Evolutionary conservation across 37 sponge, comb jelly and placozoan genomes (phyloP).

Genomic region (Eunapius fragilis): DNA sequence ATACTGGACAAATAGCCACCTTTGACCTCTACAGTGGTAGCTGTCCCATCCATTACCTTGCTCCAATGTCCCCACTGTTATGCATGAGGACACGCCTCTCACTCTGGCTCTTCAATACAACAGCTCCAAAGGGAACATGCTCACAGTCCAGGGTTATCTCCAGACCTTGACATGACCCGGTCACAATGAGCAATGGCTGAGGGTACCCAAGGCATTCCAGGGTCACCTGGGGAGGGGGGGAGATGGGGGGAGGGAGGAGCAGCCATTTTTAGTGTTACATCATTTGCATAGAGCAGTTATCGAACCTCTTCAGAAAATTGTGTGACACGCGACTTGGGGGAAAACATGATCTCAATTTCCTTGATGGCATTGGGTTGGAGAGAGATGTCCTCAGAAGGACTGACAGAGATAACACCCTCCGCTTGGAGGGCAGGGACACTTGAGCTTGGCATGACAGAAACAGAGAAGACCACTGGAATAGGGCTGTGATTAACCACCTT

Average conservation of each 20-base stretch:
- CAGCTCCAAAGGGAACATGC: conserved; percentile 92
- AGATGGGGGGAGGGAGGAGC: background rate
- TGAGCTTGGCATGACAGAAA: conserved; percentile 65
- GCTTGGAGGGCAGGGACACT: conserved; percentile 31
- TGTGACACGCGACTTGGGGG: conserved; percentile 73
- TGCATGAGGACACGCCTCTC: conserved; percentile 79
- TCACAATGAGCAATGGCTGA: conserved; percentile 86
- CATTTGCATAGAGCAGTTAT: background rate
- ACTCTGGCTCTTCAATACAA: conserved; percentile 83
- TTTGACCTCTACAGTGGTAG: no score
- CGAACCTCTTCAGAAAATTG: conserved; percentile 90
- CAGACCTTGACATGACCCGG: conserved; percentile 86
- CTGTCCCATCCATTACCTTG: conserved; percentile 42
- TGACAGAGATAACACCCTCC: conserved; percentile 54
- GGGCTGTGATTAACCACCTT: conserved; percentile 85
- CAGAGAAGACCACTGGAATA: conserved; percentile 64
- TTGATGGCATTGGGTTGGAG: conserved; percentile 68
- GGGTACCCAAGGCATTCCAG: conserved; percentile 79
- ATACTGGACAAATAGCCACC: background rate
- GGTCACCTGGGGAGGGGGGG: conserved; percentile 60
- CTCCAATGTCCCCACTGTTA: conserved; percentile 95
- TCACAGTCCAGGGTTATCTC: conserved; percentile 81
- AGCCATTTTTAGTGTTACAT: background rate
- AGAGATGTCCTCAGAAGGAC: conserved; percentile 68
- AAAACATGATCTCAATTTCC: conserved; percentile 67